Evolutionary conservation across 2,888 invertebrate species (phyloP).

Genomic region (Ditylenchus weischeri): DNA sequence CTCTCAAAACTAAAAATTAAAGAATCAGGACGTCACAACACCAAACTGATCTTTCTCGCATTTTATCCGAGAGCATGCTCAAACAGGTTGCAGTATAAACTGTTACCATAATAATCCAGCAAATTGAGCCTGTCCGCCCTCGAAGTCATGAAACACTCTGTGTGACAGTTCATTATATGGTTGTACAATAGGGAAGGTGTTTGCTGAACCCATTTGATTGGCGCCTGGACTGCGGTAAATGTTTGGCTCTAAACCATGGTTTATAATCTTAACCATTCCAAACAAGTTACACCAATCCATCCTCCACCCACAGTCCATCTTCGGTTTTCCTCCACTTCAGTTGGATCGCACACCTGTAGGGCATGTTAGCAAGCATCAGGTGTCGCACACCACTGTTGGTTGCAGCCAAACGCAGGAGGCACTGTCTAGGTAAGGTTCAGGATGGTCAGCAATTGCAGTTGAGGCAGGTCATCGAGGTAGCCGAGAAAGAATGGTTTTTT

Average conservation of each 20-base stretch:
- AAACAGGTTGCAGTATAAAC: too few relatives aligned
- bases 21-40: too few relatives aligned
- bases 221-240: constrained; percentile 13
- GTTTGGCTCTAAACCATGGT: constrained; percentile 2
- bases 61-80: too few relatives aligned
- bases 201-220: neutral
- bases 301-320: constrained; percentile 7
- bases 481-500: neutral
- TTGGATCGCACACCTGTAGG: neutral
- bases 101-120: neutral
- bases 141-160: neutral
- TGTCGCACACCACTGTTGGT: constrained; percentile 16
- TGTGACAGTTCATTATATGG: neutral
- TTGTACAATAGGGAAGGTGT: constrained; percentile 5
- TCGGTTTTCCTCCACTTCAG: neutral
- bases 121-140: constrained; percentile 1
- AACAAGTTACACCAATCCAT: constrained; percentile 2
- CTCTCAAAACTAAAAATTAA: too few relatives aligned
- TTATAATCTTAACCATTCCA: too few relatives aligned
- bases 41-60: too few relatives aligned
- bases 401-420: constrained; percentile 20
- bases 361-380: constrained; percentile 3
- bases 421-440: constrained; percentile 23
- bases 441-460: constrained; percentile 10
- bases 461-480: neutral